A percentile compares a stretch with the other conserved stretches of the same genome.
Conservation (phyloP, 2,113 vertebrate genomes). For the Urocynchramus pylzowi region DNA sequence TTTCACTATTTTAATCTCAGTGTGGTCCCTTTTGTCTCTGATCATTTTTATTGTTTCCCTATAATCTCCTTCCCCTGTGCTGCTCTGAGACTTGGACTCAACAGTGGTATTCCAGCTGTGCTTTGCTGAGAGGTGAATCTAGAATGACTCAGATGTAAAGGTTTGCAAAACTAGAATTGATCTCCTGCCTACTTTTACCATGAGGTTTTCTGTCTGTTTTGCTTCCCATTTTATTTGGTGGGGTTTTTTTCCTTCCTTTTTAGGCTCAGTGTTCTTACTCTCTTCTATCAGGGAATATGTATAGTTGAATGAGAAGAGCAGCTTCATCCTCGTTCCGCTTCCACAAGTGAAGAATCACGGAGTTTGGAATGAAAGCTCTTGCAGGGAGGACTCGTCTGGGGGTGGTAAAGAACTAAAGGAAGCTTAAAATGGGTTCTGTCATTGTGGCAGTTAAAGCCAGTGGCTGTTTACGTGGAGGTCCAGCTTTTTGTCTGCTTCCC, state of each 20-base stretch:
- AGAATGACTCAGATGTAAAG: background rate
- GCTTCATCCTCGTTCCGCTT: background rate
- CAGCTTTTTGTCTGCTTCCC: background rate
- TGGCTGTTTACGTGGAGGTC: background rate
- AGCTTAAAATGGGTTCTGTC: background rate
- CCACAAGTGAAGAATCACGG: background rate
- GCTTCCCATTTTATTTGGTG: background rate
- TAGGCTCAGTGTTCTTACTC: background rate
- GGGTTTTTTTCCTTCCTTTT: rapidly evolving
- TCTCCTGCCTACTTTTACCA: background rate
- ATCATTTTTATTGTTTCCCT: background rate
- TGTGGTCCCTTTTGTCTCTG: background rate
- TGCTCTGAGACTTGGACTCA: background rate
- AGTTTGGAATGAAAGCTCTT: background rate
- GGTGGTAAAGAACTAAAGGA: background rate
- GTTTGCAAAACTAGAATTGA: background rate
- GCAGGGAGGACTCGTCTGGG: rapidly evolving
- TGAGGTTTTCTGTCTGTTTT: background rate
- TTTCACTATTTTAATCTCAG: background rate
- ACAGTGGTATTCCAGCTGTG: background rate
- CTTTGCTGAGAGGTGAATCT: background rate
- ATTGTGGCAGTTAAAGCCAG: background rate
- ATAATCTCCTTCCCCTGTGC: background rate
- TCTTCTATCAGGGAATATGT: background rate
- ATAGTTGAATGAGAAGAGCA: background rate